A percentile compares a stretch with the other conserved stretches of the same genome.
Evolutionary conservation across 92 coral and sea anemone species (phyloP).

Genomic region (Epizoanthus rinbou): DNA sequence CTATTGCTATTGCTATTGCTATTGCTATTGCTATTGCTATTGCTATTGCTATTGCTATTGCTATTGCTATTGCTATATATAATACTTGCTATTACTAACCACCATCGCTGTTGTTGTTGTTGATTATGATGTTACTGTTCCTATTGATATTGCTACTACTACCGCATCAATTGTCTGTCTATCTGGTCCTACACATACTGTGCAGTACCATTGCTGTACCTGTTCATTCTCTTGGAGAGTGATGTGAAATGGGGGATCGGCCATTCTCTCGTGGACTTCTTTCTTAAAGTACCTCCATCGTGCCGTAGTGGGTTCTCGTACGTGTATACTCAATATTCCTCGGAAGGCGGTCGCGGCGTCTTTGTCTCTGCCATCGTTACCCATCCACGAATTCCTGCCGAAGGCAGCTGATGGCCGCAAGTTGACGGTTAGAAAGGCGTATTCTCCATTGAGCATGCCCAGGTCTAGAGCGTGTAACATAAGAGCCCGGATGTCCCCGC

Average conservation of each 20-base stretch:
- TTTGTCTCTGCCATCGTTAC: slow-evolving; percentile 82
- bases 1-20: no score
- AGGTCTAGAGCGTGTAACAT: slow-evolving; percentile 81
- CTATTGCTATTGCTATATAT: no score
- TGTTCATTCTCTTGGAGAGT: slow-evolving; percentile 60
- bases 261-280: slow-evolving; percentile 67
- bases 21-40: no score
- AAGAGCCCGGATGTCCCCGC: slow-evolving; percentile 84
- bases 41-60: no score
- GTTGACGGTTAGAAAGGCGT: slow-evolving; percentile 83
- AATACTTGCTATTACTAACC: no score
- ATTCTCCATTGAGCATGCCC: slow-evolving; percentile 89
- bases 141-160: no score
- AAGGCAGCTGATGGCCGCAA: slow-evolving; percentile 85
- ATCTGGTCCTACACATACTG: no score
- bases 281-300: slow-evolving; percentile 69
- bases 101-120: no score
- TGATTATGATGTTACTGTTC: no score
- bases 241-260: slow-evolving; percentile 70
- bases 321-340: slow-evolving; percentile 83
- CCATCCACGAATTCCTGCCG: slow-evolving; percentile 88
- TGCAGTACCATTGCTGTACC: slow-evolving; percentile 22
- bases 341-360: slow-evolving; percentile 81
- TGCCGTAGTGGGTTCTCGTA: slow-evolving; percentile 80
- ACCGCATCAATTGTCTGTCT: no score